phyloP scores from a whole-genome alignment of 2,888 invertebrate species.

The Acanthosoma haemorrhoidale region DNA sequence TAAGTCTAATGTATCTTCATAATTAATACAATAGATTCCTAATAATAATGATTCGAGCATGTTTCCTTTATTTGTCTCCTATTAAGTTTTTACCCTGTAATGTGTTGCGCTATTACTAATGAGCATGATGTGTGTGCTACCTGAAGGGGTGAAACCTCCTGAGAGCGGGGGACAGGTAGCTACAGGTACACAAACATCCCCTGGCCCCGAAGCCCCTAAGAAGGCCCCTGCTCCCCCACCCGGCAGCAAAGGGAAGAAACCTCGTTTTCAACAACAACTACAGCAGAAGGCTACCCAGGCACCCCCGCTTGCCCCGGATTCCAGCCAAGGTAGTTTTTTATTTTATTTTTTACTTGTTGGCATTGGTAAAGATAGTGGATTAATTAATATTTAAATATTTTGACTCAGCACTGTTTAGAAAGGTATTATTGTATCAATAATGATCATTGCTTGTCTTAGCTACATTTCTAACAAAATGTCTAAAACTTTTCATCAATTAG shows the following conservation, averaged over 20 bases:
- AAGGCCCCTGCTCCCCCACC: slow-evolving; percentile 46
- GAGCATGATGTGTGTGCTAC: slow-evolving; percentile 7
- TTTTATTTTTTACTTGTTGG: too few species aligned
- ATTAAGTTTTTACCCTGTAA: neutral
- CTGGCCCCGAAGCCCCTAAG: slow-evolving; percentile 34
- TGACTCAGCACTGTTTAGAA: too few species aligned
- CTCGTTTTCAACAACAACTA: slow-evolving; percentile 45
- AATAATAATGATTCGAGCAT: neutral
- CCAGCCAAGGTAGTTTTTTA: slow-evolving; percentile 34
- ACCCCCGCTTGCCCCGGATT: slow-evolving; percentile 35
- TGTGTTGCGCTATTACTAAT: slow-evolving; percentile 19
- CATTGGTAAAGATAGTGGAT: too few species aligned
- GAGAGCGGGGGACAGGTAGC: slow-evolving; percentile 35
- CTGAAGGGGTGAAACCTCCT: slow-evolving; percentile 33
- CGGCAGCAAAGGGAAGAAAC: slow-evolving; percentile 47
- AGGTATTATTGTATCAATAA: too few species aligned
- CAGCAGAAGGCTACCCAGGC: slow-evolving; percentile 40
- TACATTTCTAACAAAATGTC: too few species aligned
- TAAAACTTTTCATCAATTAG: too few species aligned
- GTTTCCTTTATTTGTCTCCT: neutral
- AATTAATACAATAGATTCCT: neutral
- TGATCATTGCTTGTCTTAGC: too few species aligned
- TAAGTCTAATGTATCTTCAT: neutral
- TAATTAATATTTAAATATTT: too few species aligned
- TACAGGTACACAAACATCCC: slow-evolving; percentile 41